A percentile compares a stretch with the other conserved stretches of the same genome.
These are phyloP conservation scores for Bombus superbus DNA, from an alignment of 1,140 invertebrate genomes.

Conservation along the genomic window DNA sequence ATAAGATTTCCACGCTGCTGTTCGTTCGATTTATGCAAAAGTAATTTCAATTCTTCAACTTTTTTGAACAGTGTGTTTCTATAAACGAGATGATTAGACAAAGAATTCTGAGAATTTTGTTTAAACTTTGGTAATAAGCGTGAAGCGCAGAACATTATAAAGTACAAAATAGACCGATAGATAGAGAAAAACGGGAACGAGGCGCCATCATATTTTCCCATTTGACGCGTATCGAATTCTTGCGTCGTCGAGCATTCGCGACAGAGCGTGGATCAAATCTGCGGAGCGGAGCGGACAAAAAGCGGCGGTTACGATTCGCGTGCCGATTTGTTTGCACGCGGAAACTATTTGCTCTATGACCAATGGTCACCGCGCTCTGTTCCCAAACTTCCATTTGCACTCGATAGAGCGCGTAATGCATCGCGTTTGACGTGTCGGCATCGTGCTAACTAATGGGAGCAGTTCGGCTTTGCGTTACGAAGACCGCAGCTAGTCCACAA, in stretches of 20 bases:
- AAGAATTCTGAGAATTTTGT: neutral
- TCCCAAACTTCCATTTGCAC: slow-evolving; percentile 29
- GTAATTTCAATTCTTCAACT: too few species aligned
- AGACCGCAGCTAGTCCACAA: neutral
- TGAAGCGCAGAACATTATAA: neutral
- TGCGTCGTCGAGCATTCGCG: neutral
- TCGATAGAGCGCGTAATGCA: slow-evolving; percentile 29
- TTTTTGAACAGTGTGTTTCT: too few species aligned
- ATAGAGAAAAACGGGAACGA: neutral
- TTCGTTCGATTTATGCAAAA: too few species aligned
- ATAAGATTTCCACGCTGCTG: too few species aligned
- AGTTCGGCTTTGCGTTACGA: neutral
- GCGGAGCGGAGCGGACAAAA: slow-evolving; percentile 3
- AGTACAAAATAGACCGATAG: too few species aligned
- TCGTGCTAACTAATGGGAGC: neutral
- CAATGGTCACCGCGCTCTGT: neutral
- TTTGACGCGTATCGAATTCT: slow-evolving; percentile 10
- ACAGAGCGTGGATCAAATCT: slow-evolving; percentile 25
- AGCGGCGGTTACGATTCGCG: slow-evolving; percentile 28
- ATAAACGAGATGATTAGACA: neutral
- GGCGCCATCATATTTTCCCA: neutral
- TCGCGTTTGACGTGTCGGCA: slow-evolving; percentile 28
- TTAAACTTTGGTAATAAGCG: neutral
- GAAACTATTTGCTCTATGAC: slow-evolving; percentile 27
- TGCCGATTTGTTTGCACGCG: slow-evolving; percentile 37